phyloP scores from a whole-genome alignment of 1,140 invertebrate genomes.

The Aphis craccivora region DNA sequence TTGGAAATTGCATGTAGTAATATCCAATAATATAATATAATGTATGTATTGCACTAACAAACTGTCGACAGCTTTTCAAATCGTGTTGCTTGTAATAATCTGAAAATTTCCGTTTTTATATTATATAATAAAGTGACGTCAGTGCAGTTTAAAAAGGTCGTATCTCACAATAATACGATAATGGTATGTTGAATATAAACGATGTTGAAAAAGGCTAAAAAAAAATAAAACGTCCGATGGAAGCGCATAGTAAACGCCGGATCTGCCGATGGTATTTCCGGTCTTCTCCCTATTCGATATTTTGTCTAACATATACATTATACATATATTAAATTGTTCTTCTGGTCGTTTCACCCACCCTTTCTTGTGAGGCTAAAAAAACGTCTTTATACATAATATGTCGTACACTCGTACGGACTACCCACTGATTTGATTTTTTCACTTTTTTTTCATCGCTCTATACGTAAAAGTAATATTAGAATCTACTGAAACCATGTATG shows the following conservation, averaged over 20 bases:
- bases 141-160: slow-evolving; percentile 7
- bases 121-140: background rate
- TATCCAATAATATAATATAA: background rate
- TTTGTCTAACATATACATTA: slow-evolving; percentile 20
- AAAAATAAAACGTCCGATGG: background rate
- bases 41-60: background rate
- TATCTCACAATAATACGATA: background rate
- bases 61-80: background rate
- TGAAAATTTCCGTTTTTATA: background rate
- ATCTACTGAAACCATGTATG: background rate
- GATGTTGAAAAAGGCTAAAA: background rate
- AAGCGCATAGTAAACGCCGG: slow-evolving; percentile 18
- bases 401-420: background rate
- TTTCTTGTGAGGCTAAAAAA: background rate
- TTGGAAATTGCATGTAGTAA: background rate
- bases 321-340: slow-evolving; percentile 24
- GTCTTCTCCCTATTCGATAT: slow-evolving; percentile 27
- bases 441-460: background rate
- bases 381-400: background rate
- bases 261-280: slow-evolving; percentile 25
- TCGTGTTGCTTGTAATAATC: background rate
- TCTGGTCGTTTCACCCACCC: background rate
- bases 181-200: slow-evolving; percentile 16
- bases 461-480: background rate
- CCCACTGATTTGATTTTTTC: slow-evolving; percentile 6